These are phyloP conservation scores for Beris chalybata DNA, from an alignment of 2,888 invertebrate species.

Conservation along the genomic window DNA sequence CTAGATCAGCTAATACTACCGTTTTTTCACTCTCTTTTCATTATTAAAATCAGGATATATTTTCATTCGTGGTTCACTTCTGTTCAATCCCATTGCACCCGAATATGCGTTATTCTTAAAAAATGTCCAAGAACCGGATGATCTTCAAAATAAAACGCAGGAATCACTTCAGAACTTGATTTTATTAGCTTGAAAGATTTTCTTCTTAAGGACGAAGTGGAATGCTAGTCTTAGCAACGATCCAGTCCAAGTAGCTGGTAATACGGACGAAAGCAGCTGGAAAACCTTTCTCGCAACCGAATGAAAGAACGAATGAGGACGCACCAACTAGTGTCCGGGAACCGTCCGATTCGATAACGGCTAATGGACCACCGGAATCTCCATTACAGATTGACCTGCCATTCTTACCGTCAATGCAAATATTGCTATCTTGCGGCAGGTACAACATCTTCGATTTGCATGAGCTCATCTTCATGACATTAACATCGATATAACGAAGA, in stretches of 20 bases:
- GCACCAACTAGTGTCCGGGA: conserved; percentile 23
- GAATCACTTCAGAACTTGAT: too few relatives aligned
- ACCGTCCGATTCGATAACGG: conserved; percentile 34
- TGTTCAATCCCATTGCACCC: too few relatives aligned
- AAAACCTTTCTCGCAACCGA: conserved; percentile 31
- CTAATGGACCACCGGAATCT: conserved; percentile 50
- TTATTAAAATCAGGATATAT: too few relatives aligned
- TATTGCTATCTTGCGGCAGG: conserved; percentile 36
- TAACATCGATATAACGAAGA: conserved; percentile 18
- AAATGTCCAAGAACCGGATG: too few relatives aligned
- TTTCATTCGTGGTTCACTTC: too few relatives aligned
- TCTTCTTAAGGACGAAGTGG: neutral
- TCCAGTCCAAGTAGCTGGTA: conserved; percentile 31
- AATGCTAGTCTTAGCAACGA: conserved; percentile 9
- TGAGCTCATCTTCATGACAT: neutral
- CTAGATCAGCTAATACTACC: too few relatives aligned
- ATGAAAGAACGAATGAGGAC: conserved; percentile 32
- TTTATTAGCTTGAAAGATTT: too few relatives aligned
- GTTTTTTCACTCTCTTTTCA: too few relatives aligned
- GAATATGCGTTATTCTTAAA: too few relatives aligned
- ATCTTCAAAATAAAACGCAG: too few relatives aligned
- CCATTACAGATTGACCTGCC: conserved; percentile 50
- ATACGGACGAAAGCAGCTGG: conserved; percentile 34
- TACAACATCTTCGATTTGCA: conserved; percentile 17
- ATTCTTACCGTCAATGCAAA: conserved; percentile 48